Evolutionary conservation across 2,888 invertebrate species (phyloP).

Genomic region (Agrilus mali): DNA sequence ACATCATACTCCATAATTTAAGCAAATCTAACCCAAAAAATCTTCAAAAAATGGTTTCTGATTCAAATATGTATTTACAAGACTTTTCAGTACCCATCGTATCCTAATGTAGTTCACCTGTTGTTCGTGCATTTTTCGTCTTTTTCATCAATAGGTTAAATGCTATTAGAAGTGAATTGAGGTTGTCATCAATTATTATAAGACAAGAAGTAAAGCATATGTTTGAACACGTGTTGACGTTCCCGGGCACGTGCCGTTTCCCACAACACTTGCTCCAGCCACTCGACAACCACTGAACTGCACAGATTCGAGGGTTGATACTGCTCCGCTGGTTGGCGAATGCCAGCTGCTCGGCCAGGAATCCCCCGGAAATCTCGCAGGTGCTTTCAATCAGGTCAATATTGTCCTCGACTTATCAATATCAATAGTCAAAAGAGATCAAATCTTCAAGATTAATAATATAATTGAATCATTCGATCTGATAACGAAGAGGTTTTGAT

Average conservation of each 20-base stretch:
- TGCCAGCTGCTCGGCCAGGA: conserved; percentile 19
- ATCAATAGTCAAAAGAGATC: conserved; percentile 8
- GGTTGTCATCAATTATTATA: too few species aligned
- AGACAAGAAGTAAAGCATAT: too few species aligned
- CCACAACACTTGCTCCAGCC: conserved; percentile 26
- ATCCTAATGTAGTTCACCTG: too few species aligned
- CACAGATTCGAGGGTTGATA: conserved; percentile 26
- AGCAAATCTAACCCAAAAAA: too few species aligned
- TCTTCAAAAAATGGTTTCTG: too few species aligned
- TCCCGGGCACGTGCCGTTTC: conserved; percentile 34
- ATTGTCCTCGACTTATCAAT: conserved; percentile 10
- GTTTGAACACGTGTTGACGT: conserved; percentile 26
- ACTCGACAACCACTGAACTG: conserved; percentile 20
- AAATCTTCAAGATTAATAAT: conserved; percentile 5
- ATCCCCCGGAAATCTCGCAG: conserved; percentile 10
- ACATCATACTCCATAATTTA: too few species aligned
- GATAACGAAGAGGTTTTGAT: background rate
- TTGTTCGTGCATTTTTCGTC: too few species aligned
- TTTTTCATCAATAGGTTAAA: too few species aligned
- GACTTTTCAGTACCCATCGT: too few species aligned
- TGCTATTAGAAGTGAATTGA: too few species aligned
- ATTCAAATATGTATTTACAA: too few species aligned
- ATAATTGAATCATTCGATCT: conserved; percentile 9
- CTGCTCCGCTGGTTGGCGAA: conserved; percentile 22
- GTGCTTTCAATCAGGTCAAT: conserved; percentile 14